Base-by-base conservation (phyloP, 2,888 invertebrate genomes). In the Sussaba pulchella region DNA sequence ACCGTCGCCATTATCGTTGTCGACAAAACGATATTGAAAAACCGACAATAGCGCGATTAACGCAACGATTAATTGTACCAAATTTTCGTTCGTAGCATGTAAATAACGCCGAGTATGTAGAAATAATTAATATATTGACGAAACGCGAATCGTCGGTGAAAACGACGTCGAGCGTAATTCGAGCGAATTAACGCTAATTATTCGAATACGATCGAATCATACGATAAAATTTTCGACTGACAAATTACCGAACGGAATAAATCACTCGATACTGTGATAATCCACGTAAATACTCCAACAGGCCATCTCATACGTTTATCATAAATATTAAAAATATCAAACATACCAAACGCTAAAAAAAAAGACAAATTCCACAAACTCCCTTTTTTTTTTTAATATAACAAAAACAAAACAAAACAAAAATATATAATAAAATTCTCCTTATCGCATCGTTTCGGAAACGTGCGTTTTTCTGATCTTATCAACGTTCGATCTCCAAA, bases 221-320 rank as follows among this genome's bases (percentile, higher is more conserved):
- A 67, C 39, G 54, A 47, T 50, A 43, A 84, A 87, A 82, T 78
- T 63, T 86, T 85, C 77, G 79, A 85, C 80, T 79, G 83, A 85
- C 74, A 63, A n/a, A 74, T 54, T 70, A 73, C 80, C 81, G 78
- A 63, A 67, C 80, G 80, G 75, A 79, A 81, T 81, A 69, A 75
- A 73, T 77, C 81, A 81, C 77, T 74, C 52, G 78, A 78, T 75
- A 78, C 81, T 81, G 81, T 81, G 81, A 81, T 81, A 81, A 78
- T 59, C 78, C 70, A 70, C 61, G 66, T 66, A 47, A 59, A 63
- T 50, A 70, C 57, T 45, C 63, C 59, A 72, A 81, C 77, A 50
- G 66, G 57, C 47, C 69, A 63, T 63, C 45, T 70, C 9, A 66
- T 77, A 70, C 54, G 54, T 81, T 77, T 77, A 81, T 50, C n/a